phyloP scores from a whole-genome alignment of 2,797 vertebrate species.

The Rachycentron canadum region DNA sequence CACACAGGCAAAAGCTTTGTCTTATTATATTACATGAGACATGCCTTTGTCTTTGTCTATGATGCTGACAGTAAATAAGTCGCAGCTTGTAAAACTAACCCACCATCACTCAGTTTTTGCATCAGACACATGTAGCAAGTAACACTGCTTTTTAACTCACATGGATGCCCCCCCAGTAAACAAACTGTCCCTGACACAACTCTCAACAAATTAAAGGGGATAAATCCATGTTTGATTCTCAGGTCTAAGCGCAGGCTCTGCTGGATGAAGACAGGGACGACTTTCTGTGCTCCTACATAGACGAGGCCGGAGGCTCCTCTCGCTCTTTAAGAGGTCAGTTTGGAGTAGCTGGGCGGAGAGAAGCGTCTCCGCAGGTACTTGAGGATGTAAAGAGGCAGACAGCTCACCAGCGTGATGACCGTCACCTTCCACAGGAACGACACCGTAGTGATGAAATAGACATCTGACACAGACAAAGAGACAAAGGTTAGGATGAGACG shows the following conservation, averaged over 20 bases:
- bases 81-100: conserved; percentile 4
- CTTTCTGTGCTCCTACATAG: background rate
- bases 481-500: conserved; percentile 6
- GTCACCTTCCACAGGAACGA: conserved; percentile 99
- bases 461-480: conserved; percentile 83
- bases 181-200: conserved; percentile 17
- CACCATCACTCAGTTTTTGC: conserved; percentile 40
- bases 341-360: conserved; percentile 98
- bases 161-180: conserved; percentile 24
- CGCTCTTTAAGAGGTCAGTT: conserved; percentile 88
- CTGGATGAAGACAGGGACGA: conserved; percentile 22
- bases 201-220: conserved; percentile 35
- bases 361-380: conserved; percentile 97
- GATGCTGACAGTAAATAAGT: conserved; percentile 5
- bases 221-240: conserved; percentile 43
- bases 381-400: conserved; percentile 97
- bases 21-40: background rate
- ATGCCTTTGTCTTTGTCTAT: background rate
- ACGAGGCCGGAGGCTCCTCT: conserved; percentile 12
- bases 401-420: conserved; percentile 97
- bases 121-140: conserved; percentile 56
- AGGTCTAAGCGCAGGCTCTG: conserved; percentile 37
- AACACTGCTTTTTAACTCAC: conserved; percentile 17
- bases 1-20: conserved; percentile 12
- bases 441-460: conserved; percentile 95